Percentiles rank a stretch among this genome's conserved stretches.
These are phyloP conservation scores for Epirrita christyi DNA, from an alignment of 2,888 invertebrate genomes.

Conservation along the genomic window DNA sequence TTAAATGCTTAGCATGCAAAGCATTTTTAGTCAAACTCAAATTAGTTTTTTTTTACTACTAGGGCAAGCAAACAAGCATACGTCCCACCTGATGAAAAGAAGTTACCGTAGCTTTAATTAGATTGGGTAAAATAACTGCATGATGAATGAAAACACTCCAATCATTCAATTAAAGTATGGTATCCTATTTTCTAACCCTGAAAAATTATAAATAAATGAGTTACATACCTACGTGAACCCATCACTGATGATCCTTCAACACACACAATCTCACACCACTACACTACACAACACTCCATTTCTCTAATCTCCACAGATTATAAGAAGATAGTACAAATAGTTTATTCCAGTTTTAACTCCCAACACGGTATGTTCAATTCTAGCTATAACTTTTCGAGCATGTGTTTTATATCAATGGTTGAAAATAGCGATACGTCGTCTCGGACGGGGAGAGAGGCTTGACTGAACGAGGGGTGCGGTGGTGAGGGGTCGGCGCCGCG, in stretches of 20 bases:
- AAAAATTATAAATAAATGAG: not conserved
- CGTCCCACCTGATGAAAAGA: no score
- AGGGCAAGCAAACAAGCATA: no score
- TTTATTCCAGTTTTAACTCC: constrained; percentile 20
- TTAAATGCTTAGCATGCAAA: no score
- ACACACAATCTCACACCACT: constrained; percentile 21
- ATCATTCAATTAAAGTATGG: no score
- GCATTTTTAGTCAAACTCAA: not conserved
- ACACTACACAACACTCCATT: constrained; percentile 25
- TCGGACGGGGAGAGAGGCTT: constrained; percentile 46
- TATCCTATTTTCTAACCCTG: not conserved
- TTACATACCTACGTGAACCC: constrained; percentile 14
- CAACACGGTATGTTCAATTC: constrained; percentile 9
- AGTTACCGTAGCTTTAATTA: no score
- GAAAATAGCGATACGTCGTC: constrained; percentile 45
- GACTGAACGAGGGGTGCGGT: constrained; percentile 53
- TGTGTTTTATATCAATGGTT: constrained; percentile 22
- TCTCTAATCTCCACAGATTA: no score
- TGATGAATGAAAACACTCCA: no score
- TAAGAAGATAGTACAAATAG: no score
- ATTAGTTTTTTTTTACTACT: no score
- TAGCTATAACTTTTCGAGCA: constrained; percentile 23
- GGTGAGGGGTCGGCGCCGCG: constrained; percentile 54
- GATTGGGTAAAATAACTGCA: not conserved
- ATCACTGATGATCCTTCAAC: constrained; percentile 14